These are phyloP conservation scores for Pogonomyrmex californicus DNA, from an alignment of 1,140 invertebrate species.

Conservation along the genomic window DNA sequence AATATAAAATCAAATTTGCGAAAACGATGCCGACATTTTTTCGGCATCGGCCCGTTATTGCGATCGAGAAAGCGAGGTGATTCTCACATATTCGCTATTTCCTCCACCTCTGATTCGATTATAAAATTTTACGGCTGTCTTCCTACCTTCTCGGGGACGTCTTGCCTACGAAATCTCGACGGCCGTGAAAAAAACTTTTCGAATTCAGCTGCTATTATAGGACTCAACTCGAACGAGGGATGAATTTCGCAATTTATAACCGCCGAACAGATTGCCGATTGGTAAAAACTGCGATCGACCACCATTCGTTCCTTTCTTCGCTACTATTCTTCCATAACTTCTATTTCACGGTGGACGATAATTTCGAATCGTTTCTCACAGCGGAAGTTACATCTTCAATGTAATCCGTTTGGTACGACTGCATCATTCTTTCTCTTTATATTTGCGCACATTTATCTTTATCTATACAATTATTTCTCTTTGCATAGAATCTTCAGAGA, in stretches of 20 bases:
- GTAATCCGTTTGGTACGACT: neutral
- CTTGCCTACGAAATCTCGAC: constrained; percentile 37
- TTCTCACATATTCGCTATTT: constrained; percentile 23
- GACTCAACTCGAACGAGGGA: constrained; percentile 65
- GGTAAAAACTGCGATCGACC: constrained; percentile 31
- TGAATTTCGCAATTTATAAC: constrained; percentile 79
- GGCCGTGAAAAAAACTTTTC: constrained; percentile 65
- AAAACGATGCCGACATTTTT: neutral
- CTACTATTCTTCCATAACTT: neutral
- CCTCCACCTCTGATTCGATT: constrained; percentile 23
- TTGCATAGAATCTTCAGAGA: neutral
- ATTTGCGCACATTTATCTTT: constrained; percentile 16
- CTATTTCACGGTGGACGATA: constrained; percentile 17
- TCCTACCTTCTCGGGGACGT: constrained; percentile 26
- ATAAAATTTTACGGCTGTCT: constrained; percentile 58
- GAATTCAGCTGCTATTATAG: constrained; percentile 70
- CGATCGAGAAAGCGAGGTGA: constrained; percentile 56
- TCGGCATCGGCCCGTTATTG: constrained; percentile 15
- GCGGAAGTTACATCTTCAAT: neutral
- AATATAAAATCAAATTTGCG: constrained; percentile 10
- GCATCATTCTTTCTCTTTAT: neutral
- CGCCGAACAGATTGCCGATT: neutral
- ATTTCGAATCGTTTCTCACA: neutral
- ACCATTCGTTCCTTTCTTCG: constrained; percentile 39
- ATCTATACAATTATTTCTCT: constrained; percentile 20